Conservation (phyloP, 2,888 invertebrate genomes). For the Ditula angustiorana region DNA sequence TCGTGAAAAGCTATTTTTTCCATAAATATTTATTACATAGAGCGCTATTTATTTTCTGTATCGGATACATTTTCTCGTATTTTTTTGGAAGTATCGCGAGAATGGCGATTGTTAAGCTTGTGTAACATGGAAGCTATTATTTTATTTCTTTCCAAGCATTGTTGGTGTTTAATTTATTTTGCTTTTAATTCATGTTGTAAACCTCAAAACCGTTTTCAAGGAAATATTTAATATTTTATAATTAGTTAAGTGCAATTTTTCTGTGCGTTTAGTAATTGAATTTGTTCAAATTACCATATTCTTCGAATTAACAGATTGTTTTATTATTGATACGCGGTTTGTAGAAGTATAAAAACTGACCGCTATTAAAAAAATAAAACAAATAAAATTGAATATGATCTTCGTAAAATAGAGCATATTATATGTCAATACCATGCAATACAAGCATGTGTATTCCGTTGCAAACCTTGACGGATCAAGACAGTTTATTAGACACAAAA, state of each 20-base stretch:
- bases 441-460: neutral
- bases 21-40: constrained; percentile 34
- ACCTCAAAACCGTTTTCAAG: too few species aligned
- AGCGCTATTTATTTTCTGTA: constrained; percentile 32
- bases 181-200: too few species aligned
- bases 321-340: too few species aligned
- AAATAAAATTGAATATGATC: too few species aligned
- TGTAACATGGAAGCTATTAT: neutral
- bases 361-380: too few species aligned
- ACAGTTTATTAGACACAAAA: constrained; percentile 37
- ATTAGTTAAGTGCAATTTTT: too few species aligned
- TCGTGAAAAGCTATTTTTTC: constrained; percentile 30
- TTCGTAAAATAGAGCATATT: neutral
- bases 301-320: too few species aligned
- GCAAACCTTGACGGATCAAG: constrained; percentile 19
- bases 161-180: too few species aligned
- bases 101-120: constrained; percentile 12
- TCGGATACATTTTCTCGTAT: constrained; percentile 19
- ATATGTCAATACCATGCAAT: constrained; percentile 4
- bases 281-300: too few species aligned
- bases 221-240: too few species aligned
- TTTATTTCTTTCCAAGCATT: neutral
- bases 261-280: too few species aligned
- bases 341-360: too few species aligned
- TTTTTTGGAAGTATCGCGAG: constrained; percentile 12